Percentiles rank a stretch among this genome's conserved stretches.
Conservation (phyloP, 2,113 vertebrate genomes). For the Nyctibius bracteatus region DNA sequence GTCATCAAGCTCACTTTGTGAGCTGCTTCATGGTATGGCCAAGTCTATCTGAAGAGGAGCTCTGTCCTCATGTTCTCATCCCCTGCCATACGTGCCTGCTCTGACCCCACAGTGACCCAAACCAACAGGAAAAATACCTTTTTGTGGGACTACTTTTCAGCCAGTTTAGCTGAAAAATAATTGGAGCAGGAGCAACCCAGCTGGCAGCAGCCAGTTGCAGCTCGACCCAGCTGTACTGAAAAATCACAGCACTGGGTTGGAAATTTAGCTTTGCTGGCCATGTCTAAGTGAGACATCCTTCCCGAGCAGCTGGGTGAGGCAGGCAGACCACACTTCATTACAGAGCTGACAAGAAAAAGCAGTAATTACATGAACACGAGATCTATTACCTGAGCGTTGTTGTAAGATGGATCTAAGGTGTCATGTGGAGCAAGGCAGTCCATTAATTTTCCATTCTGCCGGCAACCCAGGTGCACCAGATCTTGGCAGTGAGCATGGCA, state of each 20-base stretch:
- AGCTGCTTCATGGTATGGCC: background rate
- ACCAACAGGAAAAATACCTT: background rate
- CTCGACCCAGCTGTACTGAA: fast-evolving
- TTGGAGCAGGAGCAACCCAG: background rate
- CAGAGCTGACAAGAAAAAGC: background rate
- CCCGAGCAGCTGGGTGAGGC: background rate
- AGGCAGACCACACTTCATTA: background rate
- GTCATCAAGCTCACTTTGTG: background rate
- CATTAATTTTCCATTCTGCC: constrained; percentile 62
- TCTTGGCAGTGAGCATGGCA: constrained; percentile 74
- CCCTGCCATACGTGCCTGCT: background rate
- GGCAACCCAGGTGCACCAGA: constrained; percentile 72
- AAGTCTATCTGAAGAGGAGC: background rate
- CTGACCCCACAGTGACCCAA: background rate
- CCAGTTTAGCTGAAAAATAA: background rate
- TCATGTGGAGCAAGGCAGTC: background rate
- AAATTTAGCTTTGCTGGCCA: background rate
- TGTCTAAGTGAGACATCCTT: background rate
- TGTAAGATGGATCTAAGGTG: constrained; percentile 4
- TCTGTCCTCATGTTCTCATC: background rate
- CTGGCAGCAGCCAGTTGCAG: background rate
- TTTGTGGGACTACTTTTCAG: background rate
- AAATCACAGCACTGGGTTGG: background rate
- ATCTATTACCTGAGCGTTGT: constrained; percentile 37
- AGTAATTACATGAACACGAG: background rate